phyloP scores from a whole-genome alignment of 2,888 invertebrate genomes.

The Phortica magna region DNA sequence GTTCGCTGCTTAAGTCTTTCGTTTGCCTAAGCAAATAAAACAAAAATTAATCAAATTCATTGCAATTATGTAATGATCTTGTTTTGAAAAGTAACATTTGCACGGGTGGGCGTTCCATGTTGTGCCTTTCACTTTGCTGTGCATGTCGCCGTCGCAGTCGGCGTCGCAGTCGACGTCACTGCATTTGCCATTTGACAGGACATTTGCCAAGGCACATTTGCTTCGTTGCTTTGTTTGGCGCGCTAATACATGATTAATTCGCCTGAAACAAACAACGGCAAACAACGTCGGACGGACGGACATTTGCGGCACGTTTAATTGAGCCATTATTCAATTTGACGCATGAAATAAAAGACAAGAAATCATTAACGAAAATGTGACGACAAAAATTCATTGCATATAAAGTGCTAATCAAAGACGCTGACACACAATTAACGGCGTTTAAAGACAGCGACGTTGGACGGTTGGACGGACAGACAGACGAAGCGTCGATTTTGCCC shows the following conservation, averaged over 20 bases:
- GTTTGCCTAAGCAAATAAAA: slow-evolving; percentile 41
- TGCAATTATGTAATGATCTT: slow-evolving; percentile 20
- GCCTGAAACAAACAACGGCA: neutral
- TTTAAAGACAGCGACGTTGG: slow-evolving; percentile 50
- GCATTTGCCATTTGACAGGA: neutral
- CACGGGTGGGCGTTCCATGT: slow-evolving; percentile 14
- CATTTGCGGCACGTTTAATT: slow-evolving; percentile 32
- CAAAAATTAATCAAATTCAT: slow-evolving; percentile 1
- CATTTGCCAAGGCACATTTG: neutral
- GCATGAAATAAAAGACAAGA: neutral
- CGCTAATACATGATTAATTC: neutral
- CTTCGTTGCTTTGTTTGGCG: neutral
- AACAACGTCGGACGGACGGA: neutral
- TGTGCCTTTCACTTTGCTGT: slow-evolving; percentile 10
- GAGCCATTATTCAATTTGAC: slow-evolving; percentile 46
- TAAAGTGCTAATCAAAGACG: neutral
- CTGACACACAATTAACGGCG: slow-evolving; percentile 58
- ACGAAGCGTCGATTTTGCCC: slow-evolving; percentile 50
- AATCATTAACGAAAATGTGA: neutral
- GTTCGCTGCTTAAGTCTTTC: slow-evolving; percentile 71
- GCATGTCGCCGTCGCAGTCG: neutral
- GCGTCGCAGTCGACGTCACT: neutral
- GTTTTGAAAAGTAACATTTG: neutral
- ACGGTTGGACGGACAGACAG: neutral
- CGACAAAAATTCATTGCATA: slow-evolving; percentile 4